Evolutionary conservation across 2,113 vertebrate genomes (phyloP), one percentile per base, ranked within the genome.

Genomic region (Cyphomyrus discorhynchus): DNA sequence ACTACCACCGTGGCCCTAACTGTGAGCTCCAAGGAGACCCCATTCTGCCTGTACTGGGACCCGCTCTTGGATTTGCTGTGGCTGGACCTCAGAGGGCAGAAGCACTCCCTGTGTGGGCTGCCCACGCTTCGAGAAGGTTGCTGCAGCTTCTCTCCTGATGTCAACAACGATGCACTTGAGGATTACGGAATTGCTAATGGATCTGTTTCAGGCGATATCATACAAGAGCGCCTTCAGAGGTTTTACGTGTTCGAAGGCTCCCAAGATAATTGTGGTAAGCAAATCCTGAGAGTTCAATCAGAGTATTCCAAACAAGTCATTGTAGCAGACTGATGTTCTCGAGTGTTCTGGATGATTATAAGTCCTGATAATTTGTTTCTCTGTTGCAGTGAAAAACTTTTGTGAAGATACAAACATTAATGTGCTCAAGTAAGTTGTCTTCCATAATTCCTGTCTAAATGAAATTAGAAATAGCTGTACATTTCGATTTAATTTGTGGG

Each of bases 31-130:
- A 0, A 52, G 17, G 24, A 5, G 1, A 94, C n/a, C 0, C 0
- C 1, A 0, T 95, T 96, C 92, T 96, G 95, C 24, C 88, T 96
- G 90, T 10, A 92, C 83, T 96, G 95, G 95, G 95, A 96, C 53
- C 95, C 96, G 0, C 56, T 96, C 66, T 86, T 94, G 91, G 95
- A 96, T 90, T 92, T 39, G 88, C 35, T 96, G 74, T 90, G 87
- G 50, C 91, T 96, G 87, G 8, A 94, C 84, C 91, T 96, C 62
- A 49, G 88, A 10, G 0, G 6, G 0, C 1, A 35, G 31, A 92
- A 87, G 4, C 7, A 93, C 0, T 91, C 56, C 5, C 90, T 95
- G 17, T 96, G 95, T 86, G 13, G 17, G 52, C 90, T 93, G 0
- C 2, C 11, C 1, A 90, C 84, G 17, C 50, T 93, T 1, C 92